Evolutionary conservation across 1,140 invertebrate genomes (phyloP), one percentile per base, ranked within the genome.

Genomic region (Eriosoma lanigerum): DNA sequence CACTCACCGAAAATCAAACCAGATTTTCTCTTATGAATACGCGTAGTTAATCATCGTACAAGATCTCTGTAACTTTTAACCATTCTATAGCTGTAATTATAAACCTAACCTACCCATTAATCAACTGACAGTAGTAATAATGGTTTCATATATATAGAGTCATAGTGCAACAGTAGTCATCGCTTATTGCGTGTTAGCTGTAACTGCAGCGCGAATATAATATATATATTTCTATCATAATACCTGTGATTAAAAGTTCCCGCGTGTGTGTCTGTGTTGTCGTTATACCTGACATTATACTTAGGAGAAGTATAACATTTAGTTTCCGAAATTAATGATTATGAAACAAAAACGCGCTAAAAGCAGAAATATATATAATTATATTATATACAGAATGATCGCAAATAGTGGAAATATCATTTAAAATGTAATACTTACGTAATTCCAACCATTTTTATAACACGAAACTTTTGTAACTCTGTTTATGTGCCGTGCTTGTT

Each of bases 331-430:
- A 66, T 66, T 21, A 66, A 66, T n/a, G 64, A 24, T 46, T 46
- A 46, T 15, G 32, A 46, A 66, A n/a, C n/a, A n/a, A n/a, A n/a
- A n/a, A 66, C 64, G 15, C 64, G 15, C 32, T 66, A 66, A 66
- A 60, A 32, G 8, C 6, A 32, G 32, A 32, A n/a, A n/a, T n/a
- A n/a, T n/a, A 17, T 38, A 8, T 38, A 38, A 4, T 38, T 8
- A 8, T 38, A 4, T 38, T 38, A 38, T 8, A 38, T 38, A 8
- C 32, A 38, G 3, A 38, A 38, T 38, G n/a, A n/a, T n/a, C n/a
- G n/a, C n/a, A n/a, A n/a, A n/a, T n/a, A n/a, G n/a, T n/a, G n/a
- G n/a, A n/a, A n/a, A n/a, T n/a, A n/a, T n/a, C n/a, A n/a, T n/a
- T n/a, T n/a, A n/a, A n/a, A n/a, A n/a, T n/a, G n/a, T n/a, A n/a